Conservation (phyloP, 2,797 vertebrate species). For the Threskiornis aethiopicus region DNA sequence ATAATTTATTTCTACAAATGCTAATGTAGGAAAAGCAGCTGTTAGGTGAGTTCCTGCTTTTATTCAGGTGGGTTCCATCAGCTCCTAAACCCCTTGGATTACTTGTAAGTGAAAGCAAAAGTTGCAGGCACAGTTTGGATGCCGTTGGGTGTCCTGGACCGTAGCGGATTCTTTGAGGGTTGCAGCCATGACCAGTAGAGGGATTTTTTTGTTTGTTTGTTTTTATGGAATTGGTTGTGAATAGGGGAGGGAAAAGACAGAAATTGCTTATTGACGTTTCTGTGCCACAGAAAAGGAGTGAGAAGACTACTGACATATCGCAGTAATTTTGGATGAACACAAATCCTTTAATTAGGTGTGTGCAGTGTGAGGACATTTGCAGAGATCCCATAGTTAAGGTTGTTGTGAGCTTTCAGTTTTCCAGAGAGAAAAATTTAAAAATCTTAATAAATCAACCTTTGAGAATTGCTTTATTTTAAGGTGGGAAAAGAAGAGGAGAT, state of each 20-base stretch:
- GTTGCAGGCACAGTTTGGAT: neutral
- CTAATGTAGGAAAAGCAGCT: neutral
- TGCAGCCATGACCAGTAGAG: neutral
- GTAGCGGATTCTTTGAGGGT: neutral
- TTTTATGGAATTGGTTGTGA: neutral
- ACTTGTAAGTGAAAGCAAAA: neutral
- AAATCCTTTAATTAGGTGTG: neutral
- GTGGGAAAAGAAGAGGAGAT: neutral
- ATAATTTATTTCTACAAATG: neutral
- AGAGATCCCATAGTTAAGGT: neutral
- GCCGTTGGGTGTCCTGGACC: neutral
- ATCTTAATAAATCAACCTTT: neutral
- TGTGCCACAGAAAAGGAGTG: neutral
- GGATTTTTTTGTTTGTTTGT: neutral
- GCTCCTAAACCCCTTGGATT: constrained; percentile 2
- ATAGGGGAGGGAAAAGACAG: neutral
- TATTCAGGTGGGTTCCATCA: neutral
- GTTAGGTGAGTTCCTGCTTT: neutral
- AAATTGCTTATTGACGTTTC: neutral
- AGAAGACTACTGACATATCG: rapidly evolving
- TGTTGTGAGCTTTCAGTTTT: neutral
- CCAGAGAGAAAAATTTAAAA: neutral
- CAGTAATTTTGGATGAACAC: neutral
- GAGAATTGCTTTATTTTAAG: neutral
- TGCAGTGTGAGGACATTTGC: neutral